Evolutionary conservation across 2,797 vertebrate genomes (phyloP).

Genomic region (Ambastaia sidthimunki): DNA sequence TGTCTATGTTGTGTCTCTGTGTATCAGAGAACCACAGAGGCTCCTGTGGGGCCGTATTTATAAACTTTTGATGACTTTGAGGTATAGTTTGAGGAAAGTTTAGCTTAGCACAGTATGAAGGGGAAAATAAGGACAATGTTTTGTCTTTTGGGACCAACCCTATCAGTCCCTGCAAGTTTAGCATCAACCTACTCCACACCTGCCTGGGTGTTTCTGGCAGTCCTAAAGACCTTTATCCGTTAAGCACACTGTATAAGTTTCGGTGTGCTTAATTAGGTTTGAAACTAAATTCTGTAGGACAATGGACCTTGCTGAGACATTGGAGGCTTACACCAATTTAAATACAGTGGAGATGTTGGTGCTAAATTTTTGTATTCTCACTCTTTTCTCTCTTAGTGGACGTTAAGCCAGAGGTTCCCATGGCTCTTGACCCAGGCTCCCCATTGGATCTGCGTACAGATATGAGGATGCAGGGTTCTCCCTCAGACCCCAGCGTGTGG

Average conservation of each 20-base stretch:
- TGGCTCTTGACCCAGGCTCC: conserved; percentile 85
- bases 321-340: no score
- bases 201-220: no score
- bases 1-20: background rate
- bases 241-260: no score
- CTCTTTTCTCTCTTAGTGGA: conserved; percentile 79
- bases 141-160: background rate
- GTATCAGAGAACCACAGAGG: background rate
- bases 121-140: background rate
- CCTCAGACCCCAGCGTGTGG: conserved; percentile 79
- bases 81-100: background rate
- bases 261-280: no score
- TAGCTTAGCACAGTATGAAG: background rate
- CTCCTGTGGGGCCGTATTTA: background rate
- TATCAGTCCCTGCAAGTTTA: background rate
- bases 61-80: conserved; percentile 18
- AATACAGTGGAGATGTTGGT: background rate
- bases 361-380: conserved; percentile 6
- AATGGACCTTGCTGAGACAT: no score
- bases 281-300: no score
- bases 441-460: conserved; percentile 95
- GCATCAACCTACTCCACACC: no score
- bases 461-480: conserved; percentile 91
- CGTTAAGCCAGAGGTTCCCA: conserved; percentile 87
- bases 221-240: no score